These are phyloP conservation scores for Drosophila nr. perissopoda DNA, from an alignment of 2,888 invertebrate genomes.

Conservation along the genomic window DNA sequence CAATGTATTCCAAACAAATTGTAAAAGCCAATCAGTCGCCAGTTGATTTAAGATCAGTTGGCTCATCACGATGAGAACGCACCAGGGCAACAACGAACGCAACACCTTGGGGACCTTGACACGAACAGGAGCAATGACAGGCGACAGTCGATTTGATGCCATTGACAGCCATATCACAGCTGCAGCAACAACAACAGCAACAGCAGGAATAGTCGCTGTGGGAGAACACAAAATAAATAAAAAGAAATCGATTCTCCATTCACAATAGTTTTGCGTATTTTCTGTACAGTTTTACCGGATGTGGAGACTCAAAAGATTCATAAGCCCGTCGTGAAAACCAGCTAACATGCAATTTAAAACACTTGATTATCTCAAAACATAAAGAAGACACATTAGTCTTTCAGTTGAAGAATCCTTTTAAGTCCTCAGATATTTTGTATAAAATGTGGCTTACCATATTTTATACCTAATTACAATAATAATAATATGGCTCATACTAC, in stretches of 20 bases:
- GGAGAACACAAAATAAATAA: constrained; percentile 15
- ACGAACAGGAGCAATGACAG: constrained; percentile 71
- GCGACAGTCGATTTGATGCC: constrained; percentile 57
- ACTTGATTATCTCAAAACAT: background rate
- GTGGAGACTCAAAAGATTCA: background rate
- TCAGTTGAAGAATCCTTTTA: background rate
- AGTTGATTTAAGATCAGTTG: constrained; percentile 50
- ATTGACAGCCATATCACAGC: constrained; percentile 44
- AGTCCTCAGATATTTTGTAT: background rate
- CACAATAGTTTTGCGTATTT: constrained; percentile 9
- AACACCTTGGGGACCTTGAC: constrained; percentile 45
- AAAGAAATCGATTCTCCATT: background rate
- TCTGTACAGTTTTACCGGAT: constrained; percentile 19
- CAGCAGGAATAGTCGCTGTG: constrained; percentile 22
- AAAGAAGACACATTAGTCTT: background rate
- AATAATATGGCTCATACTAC: background rate
- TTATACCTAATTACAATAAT: background rate
- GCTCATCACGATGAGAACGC: constrained; percentile 45
- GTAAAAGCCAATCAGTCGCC: constrained; percentile 49
- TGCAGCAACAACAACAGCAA: background rate
- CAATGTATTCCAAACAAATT: constrained; percentile 48
- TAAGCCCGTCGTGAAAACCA: background rate
- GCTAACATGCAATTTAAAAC: background rate
- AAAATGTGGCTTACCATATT: too few species aligned
- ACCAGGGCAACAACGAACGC: constrained; percentile 20